Conservation (phyloP, 1,140 invertebrate genomes). For the Neotoxoptera formosana region DNA sequence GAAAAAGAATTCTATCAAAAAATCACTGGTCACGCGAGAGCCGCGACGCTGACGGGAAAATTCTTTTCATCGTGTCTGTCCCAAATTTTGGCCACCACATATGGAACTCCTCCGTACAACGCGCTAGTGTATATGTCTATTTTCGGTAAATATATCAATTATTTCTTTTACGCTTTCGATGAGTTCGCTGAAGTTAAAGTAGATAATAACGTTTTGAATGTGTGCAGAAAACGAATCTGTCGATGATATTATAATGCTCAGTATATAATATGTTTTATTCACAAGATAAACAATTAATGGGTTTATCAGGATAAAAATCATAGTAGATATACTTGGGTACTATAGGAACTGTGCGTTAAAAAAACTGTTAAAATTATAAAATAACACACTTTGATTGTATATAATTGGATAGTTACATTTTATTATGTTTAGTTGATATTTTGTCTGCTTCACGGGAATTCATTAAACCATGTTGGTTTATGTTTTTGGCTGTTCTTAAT, state of each 20-base stretch:
- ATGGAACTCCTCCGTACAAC: conserved; percentile 30
- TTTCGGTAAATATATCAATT: conserved; percentile 27
- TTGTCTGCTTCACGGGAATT: not conserved
- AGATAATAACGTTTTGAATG: not conserved
- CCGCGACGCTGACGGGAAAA: conserved; percentile 51
- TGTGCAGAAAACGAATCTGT: not conserved
- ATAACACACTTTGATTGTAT: not conserved
- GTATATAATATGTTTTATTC: not conserved
- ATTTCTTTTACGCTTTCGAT: not conserved
- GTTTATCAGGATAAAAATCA: not conserved
- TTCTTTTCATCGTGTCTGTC: conserved; percentile 40
- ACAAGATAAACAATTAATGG: not conserved
- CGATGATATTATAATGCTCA: not conserved
- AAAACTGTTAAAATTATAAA: not conserved
- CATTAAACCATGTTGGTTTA: not conserved
- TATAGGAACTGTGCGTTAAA: too few species aligned
- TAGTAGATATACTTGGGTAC: too few species aligned
- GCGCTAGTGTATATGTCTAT: conserved; percentile 45
- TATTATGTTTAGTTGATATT: not conserved
- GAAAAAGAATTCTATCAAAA: conserved; percentile 76
- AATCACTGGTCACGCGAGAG: conserved; percentile 70
- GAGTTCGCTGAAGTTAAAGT: not conserved
- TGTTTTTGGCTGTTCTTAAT: not conserved
- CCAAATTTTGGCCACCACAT: conserved; percentile 26
- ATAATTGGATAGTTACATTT: not conserved